Evolutionary conservation across 2,113 vertebrate genomes (phyloP), one percentile per base, ranked within the genome.

Genomic region (Lepidothrix coronata): DNA sequence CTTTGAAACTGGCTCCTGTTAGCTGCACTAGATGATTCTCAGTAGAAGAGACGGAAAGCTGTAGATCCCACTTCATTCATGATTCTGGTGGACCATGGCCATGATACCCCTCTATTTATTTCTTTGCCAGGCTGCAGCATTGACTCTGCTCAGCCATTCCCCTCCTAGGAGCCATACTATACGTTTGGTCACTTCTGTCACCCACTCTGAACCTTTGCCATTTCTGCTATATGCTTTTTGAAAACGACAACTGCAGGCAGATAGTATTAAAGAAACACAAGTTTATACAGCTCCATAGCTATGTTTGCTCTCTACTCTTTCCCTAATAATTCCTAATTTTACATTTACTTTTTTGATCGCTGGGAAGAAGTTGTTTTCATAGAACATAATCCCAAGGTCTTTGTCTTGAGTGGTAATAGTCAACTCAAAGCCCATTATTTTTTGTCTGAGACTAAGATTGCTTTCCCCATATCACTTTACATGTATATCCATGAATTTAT

Each of bases 241-340:
- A 91, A 90, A 73, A 70, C 4, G 37, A 22, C 57, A 80, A 28
- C 28, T 83, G 41, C 76, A 88, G 51, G 54, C 82, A 88, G 43
- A 37, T 18, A 43, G n/a, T 5, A 12, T 61, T 54, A 15, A 44
- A 89, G 95, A 55, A 90, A 57, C 48, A 46, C 3, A 10, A 89
- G 88, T 95, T 95, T 91, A 74, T 77, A 91, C 94, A 95, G 91
- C 95, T 97, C 86, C 73, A 46, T 80, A 86, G 48, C 76, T 88
- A 8, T 63, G 12, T 91, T 92, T 94, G 59, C 70, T 84, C 59
- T 92, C 85, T 74, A 58, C 37, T 91, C 83, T 59, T 51, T 96
- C 77, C 79, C 63, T 84, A 92, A 74, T 91, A 88, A 90, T 77
- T 93, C 71, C 65, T 85, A 84, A 78, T 79, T 84, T 95, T 86